Conservation (phyloP, 2,888 invertebrate species). For the Leptinotarsa peninsularis region DNA sequence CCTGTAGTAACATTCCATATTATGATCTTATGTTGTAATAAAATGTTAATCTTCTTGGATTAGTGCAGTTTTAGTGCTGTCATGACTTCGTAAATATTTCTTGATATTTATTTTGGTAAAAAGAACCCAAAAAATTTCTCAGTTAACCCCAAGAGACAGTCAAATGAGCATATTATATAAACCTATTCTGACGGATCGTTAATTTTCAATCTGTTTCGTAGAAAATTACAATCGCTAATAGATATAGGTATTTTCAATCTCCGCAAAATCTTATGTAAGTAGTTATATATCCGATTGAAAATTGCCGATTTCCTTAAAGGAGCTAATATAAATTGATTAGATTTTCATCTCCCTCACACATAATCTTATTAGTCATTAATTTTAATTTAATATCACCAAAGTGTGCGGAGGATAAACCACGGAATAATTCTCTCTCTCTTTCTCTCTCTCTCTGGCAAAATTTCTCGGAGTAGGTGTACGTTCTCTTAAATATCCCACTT, state of each 20-base stretch:
- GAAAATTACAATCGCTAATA: background rate
- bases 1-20: no score
- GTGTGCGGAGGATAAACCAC: constrained; percentile 50
- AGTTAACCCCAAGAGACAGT: no score
- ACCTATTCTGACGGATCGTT: no score
- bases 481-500: constrained; percentile 35
- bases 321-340: constrained; percentile 63
- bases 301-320: constrained; percentile 60
- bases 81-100: no score
- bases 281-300: constrained; percentile 42
- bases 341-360: constrained; percentile 60
- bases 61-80: no score
- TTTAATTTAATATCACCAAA: constrained; percentile 63
- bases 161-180: no score
- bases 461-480: constrained; percentile 30
- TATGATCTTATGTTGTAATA: no score
- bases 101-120: no score
- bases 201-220: background rate
- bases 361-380: constrained; percentile 64
- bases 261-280: background rate
- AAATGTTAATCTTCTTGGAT: no score
- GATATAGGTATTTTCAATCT: background rate
- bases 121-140: no score
- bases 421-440: constrained; percentile 37
- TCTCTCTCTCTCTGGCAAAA: constrained; percentile 21